A percentile compares a stretch with the other conserved stretches of the same genome.
These are phyloP conservation scores for Hofmannophila pseudospretella DNA, from an alignment of 2,888 invertebrate species.

Conservation along the genomic window DNA sequence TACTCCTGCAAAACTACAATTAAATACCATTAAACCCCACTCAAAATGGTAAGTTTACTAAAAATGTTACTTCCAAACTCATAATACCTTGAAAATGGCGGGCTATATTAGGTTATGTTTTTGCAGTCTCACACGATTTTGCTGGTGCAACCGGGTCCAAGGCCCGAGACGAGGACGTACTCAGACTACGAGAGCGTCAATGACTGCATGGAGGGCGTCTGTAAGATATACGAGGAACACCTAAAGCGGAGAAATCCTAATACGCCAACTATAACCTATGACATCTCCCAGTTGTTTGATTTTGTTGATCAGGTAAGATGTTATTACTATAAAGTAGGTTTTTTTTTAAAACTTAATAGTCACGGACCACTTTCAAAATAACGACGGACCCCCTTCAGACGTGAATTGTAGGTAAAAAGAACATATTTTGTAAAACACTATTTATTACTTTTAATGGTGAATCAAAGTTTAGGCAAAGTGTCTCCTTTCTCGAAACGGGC, in stretches of 20 bases:
- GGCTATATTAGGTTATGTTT: conserved; percentile 42
- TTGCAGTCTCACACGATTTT: conserved; percentile 98
- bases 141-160: conserved; percentile 93
- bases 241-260: conserved; percentile 96
- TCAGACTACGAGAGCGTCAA: conserved; percentile 99
- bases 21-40: neutral
- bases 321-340: neutral
- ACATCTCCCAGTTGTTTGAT: conserved; percentile 98
- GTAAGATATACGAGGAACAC: conserved; percentile 99
- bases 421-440: too few relatives aligned
- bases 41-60: conserved; percentile 46
- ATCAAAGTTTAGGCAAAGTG: too few relatives aligned
- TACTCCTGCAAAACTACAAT: too few relatives aligned
- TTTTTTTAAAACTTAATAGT: too few relatives aligned
- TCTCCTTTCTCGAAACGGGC: too few relatives aligned
- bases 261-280: conserved; percentile 98
- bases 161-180: conserved; percentile 97
- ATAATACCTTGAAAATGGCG: conserved; percentile 44
- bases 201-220: conserved; percentile 99
- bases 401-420: too few relatives aligned
- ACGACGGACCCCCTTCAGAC: too few relatives aligned
- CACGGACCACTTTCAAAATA: too few relatives aligned
- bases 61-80: conserved; percentile 3
- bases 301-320: conserved; percentile 92
- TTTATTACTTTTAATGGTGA: too few relatives aligned